phyloP scores from a whole-genome alignment of 2,888 invertebrate genomes.

The Ochropleura leucogaster region DNA sequence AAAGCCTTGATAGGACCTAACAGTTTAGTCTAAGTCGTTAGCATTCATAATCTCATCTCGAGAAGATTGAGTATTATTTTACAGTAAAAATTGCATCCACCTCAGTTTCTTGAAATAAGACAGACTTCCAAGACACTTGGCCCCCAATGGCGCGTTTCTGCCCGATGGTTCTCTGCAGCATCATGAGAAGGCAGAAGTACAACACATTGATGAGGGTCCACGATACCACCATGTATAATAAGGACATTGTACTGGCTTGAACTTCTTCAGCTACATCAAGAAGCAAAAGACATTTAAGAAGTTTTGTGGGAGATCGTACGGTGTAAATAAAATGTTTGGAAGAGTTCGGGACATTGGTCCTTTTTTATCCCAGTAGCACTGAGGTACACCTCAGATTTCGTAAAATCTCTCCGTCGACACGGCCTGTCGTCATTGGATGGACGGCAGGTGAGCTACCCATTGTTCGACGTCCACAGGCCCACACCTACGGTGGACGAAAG shows the following conservation, averaged over 20 bases:
- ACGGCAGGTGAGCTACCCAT: too few species aligned
- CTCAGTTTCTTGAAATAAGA: conserved; percentile 79
- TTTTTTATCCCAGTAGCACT: too few species aligned
- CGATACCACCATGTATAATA: conserved; percentile 74
- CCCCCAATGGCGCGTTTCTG: conserved; percentile 81
- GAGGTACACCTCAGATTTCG: too few species aligned
- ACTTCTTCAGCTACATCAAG: conserved; percentile 12
- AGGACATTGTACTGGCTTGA: conserved; percentile 42
- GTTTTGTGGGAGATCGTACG: background rate
- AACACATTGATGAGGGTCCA: conserved; percentile 78
- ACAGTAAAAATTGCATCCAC: conserved; percentile 57
- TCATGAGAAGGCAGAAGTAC: conserved; percentile 80
- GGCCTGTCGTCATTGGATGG: too few species aligned
- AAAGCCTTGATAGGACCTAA: too few species aligned
- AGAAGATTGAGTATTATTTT: too few species aligned
- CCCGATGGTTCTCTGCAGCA: conserved; percentile 82
- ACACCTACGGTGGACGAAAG: too few species aligned
- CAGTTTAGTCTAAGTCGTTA: too few species aligned
- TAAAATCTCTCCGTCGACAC: too few species aligned
- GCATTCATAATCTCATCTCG: too few species aligned
- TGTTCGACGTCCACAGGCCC: too few species aligned
- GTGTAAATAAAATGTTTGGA: background rate
- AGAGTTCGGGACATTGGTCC: background rate
- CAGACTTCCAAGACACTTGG: conserved; percentile 83
- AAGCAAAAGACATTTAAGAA: background rate